phyloP scores from a whole-genome alignment of 2,797 vertebrate species.

The Emydoidea blandingii region DNA sequence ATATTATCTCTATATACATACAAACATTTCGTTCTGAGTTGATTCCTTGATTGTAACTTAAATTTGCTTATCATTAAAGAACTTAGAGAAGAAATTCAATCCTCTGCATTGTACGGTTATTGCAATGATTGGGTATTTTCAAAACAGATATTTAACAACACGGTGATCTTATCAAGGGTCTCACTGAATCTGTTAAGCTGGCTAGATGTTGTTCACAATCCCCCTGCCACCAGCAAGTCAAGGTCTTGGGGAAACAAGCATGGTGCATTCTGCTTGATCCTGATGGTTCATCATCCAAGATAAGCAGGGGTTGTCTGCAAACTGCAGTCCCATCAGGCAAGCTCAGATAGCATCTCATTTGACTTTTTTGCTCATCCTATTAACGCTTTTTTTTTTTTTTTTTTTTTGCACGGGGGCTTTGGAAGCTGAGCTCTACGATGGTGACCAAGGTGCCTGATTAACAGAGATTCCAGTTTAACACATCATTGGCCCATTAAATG shows the following conservation, averaged over 20 bases:
- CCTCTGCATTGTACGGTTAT: not conserved
- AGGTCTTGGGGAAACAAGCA: slow-evolving; percentile 68
- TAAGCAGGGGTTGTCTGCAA: slow-evolving; percentile 77
- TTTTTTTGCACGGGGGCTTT: slow-evolving; percentile 39
- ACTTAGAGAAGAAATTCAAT: not conserved
- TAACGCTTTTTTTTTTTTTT: slow-evolving; percentile 39
- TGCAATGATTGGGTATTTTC: slow-evolving; percentile 47
- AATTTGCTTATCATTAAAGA: slow-evolving; percentile 19
- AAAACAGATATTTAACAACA: slow-evolving; percentile 66
- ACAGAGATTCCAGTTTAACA: slow-evolving; percentile 42
- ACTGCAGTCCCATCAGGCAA: slow-evolving; percentile 75
- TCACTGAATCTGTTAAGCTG: slow-evolving; percentile 71
- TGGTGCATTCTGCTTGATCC: slow-evolving; percentile 68
- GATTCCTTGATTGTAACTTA: slow-evolving; percentile 15
- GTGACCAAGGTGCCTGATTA: slow-evolving; percentile 58
- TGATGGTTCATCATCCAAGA: slow-evolving; percentile 77
- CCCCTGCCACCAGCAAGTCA: slow-evolving; percentile 60
- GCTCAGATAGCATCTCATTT: slow-evolving; percentile 76
- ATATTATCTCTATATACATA: not conserved
- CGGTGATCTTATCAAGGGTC: slow-evolving; percentile 57
- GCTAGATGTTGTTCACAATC: slow-evolving; percentile 62
- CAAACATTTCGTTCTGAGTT: not conserved
- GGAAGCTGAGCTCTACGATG: slow-evolving; percentile 52
- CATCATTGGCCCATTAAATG: slow-evolving; percentile 71
- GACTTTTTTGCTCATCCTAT: slow-evolving; percentile 76